phyloP scores from a whole-genome alignment of 2,113 vertebrate species.

The Oreocharis arfaki region DNA sequence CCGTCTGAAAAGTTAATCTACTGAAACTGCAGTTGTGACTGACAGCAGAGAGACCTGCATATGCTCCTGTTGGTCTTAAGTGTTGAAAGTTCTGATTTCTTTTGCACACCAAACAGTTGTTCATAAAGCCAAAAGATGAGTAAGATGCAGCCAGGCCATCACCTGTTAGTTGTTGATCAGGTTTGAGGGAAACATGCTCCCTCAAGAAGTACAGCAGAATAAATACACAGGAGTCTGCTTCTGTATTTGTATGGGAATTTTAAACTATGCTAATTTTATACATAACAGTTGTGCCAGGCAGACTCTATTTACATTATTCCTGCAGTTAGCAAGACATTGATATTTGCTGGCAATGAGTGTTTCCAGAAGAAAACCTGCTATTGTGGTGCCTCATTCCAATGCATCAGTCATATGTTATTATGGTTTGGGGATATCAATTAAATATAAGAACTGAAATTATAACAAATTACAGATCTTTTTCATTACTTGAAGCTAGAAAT shows the following conservation, averaged over 20 bases:
- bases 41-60: background rate
- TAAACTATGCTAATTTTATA: constrained; percentile 70
- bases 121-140: background rate
- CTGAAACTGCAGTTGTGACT: background rate
- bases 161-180: background rate
- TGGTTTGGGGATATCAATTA: background rate
- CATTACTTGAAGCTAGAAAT: background rate
- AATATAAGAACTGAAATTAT: background rate
- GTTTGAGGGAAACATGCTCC: background rate
- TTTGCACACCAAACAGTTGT: background rate
- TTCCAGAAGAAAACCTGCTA: constrained; percentile 42
- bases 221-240: constrained; percentile 25
- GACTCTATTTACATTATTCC: constrained; percentile 63
- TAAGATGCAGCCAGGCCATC: background rate
- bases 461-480: background rate
- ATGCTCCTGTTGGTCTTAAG: background rate
- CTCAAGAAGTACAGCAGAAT: background rate
- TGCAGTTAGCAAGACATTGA: constrained; percentile 56
- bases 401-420: background rate
- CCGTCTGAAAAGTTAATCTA: background rate
- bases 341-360: background rate
- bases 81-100: constrained; percentile 17
- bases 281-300: constrained; percentile 58
- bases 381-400: constrained; percentile 7
- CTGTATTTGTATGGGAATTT: constrained; percentile 57